Conservation (phyloP, 1,140 invertebrate genomes). For the Panagrolaimus sp. region DNA sequence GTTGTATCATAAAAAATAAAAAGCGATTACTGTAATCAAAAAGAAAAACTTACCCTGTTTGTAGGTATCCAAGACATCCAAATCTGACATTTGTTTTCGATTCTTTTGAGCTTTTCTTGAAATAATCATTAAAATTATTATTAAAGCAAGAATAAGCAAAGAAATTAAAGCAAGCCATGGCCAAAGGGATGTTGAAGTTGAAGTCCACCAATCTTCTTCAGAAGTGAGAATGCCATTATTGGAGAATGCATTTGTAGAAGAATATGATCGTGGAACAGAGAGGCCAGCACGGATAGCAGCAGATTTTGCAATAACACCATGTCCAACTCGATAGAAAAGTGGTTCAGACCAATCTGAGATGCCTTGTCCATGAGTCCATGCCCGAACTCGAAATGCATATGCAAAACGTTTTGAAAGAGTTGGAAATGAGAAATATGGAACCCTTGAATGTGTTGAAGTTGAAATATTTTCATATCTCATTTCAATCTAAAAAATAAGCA, state of each 20-base stretch:
- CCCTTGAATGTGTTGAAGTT: not conserved
- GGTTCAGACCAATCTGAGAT: constrained; percentile 13
- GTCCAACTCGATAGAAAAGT: constrained; percentile 4
- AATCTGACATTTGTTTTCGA: constrained; percentile 54
- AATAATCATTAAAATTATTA: constrained; percentile 32
- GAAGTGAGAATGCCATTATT: not conserved
- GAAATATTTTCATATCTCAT: constrained; percentile 14
- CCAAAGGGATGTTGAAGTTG: not conserved
- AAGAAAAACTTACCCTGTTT: constrained; percentile 49
- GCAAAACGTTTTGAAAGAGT: constrained; percentile 1
- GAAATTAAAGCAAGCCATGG: constrained; percentile 6
- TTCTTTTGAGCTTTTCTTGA: constrained; percentile 27
- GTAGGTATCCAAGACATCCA: constrained; percentile 56
- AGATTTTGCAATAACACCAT: not conserved
- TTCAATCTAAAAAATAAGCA: not conserved
- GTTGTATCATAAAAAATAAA: not conserved
- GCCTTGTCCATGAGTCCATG: constrained; percentile 2
- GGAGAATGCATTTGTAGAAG: too few relatives aligned
- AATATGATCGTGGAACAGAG: not conserved
- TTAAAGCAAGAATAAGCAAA: constrained; percentile 22
- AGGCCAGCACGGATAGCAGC: not conserved
- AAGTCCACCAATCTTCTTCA: not conserved
- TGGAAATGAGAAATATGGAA: constrained; percentile 2
- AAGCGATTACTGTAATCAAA: constrained; percentile 9
- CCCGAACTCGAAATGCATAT: constrained; percentile 3